Percentiles rank a stretch among this genome's conserved stretches.
Evolutionary conservation across 2,113 vertebrate genomes (phyloP).

Genomic region (Casuarius casuarius): DNA sequence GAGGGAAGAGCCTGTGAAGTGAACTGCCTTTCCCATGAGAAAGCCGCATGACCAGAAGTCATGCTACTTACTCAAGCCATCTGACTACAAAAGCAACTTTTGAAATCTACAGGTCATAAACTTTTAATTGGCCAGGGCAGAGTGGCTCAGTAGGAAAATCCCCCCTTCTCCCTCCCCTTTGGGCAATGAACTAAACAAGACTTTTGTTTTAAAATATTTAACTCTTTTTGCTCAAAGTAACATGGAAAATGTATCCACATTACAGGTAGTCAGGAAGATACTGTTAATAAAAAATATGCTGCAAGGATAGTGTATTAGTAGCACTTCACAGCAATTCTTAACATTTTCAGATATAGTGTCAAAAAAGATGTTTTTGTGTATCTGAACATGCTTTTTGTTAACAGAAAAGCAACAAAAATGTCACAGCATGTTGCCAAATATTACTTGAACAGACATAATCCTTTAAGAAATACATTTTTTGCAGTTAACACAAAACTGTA

Average conservation of each 20-base stretch:
- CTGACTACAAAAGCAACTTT: constrained; percentile 62
- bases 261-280: constrained; percentile 49
- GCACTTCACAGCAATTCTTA: constrained; percentile 66
- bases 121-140: constrained; percentile 59
- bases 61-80: background rate
- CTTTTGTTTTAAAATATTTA: constrained; percentile 44
- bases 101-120: constrained; percentile 66
- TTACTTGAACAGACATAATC: constrained; percentile 44
- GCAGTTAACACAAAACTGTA: constrained; percentile 62
- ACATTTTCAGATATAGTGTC: constrained; percentile 67
- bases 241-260: background rate
- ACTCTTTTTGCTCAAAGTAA: constrained; percentile 54
- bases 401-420: constrained; percentile 43
- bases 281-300: constrained; percentile 56
- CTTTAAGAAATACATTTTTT: constrained; percentile 41
- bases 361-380: constrained; percentile 14
- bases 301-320: constrained; percentile 50
- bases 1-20: background rate
- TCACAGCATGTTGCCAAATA: constrained; percentile 60
- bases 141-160: constrained; percentile 43
- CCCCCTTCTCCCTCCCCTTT: constrained; percentile 43
- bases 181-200: constrained; percentile 31
- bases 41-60: background rate
- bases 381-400: constrained; percentile 8
- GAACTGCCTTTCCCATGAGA: constrained; percentile 45